phyloP scores from a whole-genome alignment of 2,113 vertebrate species.

The Hydrochoerus hydrochaeris region DNA sequence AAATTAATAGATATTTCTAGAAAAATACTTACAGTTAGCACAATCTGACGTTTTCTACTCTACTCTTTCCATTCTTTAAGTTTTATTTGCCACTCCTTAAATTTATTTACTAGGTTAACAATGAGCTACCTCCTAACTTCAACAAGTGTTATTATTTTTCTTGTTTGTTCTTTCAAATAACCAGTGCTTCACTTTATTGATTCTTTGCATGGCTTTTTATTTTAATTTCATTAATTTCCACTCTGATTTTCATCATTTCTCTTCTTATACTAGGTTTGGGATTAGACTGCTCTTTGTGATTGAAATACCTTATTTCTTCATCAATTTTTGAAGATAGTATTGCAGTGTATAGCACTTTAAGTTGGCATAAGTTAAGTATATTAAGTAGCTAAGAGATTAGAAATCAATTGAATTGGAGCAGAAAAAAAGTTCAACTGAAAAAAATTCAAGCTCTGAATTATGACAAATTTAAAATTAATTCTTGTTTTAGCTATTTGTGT shows the following conservation, averaged over 20 bases:
- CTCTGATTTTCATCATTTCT: neutral
- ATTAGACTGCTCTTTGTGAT: neutral
- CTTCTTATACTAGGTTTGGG: neutral
- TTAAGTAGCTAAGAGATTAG: neutral
- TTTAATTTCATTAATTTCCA: neutral
- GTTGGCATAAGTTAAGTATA: neutral
- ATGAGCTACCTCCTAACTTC: neutral
- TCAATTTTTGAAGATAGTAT: no score
- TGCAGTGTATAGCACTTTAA: no score
- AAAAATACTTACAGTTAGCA: no score
- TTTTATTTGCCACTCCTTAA: neutral
- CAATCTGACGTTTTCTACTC: neutral
- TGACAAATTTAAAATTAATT: neutral
- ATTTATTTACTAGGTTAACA: neutral
- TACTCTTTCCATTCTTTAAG: constrained; percentile 10
- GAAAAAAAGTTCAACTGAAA: neutral
- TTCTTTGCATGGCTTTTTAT: neutral
- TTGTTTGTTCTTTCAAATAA: neutral
- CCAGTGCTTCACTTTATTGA: neutral
- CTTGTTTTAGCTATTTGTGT: neutral
- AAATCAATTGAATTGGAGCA: neutral
- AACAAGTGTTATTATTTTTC: neutral
- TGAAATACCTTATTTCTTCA: no score
- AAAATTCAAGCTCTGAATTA: neutral
- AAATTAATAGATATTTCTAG: neutral